Evolutionary conservation across 2,797 vertebrate genomes (phyloP), one percentile per base, ranked within the genome.

Genomic region (Anomalospiza imberbis): DNA sequence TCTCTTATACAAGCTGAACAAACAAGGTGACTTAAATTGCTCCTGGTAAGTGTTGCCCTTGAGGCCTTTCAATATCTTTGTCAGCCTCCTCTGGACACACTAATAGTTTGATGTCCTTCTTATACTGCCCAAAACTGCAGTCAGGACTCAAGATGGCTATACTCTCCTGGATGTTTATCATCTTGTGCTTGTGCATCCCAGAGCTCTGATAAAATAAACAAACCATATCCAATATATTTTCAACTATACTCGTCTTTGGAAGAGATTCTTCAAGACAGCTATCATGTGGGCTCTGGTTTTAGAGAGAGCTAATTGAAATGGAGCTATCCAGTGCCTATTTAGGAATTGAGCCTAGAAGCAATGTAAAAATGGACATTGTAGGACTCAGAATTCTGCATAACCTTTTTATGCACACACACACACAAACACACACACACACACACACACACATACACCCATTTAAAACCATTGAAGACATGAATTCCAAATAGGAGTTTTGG

Each of bases 361-460:
- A 55, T 2, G 15, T 36, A 51, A 86, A 85, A 92, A 20, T 14
- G 60, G 10, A 10, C 44, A 16, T 34, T 38, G 29, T 4, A 38
- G 40, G 14, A 36, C 3, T 68, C 7, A 32, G 15, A 31, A n/a
- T 55, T 60, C 63, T n/a, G 42, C 11, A 40, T 12, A 40, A 40
- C 11, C 11, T 54, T 77, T 77, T 42, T 32, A 45, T 34, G 20
- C 9, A 6, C 3, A 3, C 12, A 7, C 5, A 10, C 5, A 5
- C 7, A 14, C 24, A 26, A 15, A 8, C 9, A 12, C 4, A 4
- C 7, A 5, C 5, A 13, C 7, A 8, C 45, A 34, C 2, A 17
- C 12, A 38, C 7, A 50, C 15, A 22, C 2, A 19, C 4, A 19
- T 12, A 12, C 38, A 40, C 38, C 11, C 38, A 40, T 7, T 20